Percentiles rank a stretch among this genome's conserved stretches.
These are phyloP conservation scores for Aphelinus certus DNA, from an alignment of 1,140 invertebrate genomes.

Conservation along the genomic window DNA sequence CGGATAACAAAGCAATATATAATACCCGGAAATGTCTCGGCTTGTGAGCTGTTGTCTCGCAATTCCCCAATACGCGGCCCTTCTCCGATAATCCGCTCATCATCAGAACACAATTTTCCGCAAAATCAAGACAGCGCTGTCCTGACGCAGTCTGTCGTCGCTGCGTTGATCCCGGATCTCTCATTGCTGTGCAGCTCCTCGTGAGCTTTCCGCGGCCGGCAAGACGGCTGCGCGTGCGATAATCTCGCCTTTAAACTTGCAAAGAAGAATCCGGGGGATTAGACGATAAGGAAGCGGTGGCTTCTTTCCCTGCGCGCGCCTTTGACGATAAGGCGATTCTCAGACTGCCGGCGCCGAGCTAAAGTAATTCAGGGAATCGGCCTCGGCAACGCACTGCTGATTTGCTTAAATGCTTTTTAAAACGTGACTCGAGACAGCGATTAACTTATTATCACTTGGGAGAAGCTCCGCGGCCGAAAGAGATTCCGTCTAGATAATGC, in stretches of 20 bases:
- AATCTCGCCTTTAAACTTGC: slow-evolving; percentile 49
- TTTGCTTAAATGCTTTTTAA: slow-evolving; percentile 32
- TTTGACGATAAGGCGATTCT: slow-evolving; percentile 45
- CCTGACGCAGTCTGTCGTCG: too few relatives aligned
- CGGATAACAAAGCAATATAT: too few relatives aligned
- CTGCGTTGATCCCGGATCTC: too few relatives aligned
- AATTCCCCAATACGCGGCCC: slow-evolving; percentile 6
- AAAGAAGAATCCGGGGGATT: slow-evolving; percentile 39
- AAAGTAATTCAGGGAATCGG: not conserved
- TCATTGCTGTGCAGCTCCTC: too few relatives aligned
- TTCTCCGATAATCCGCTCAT: slow-evolving; percentile 26
- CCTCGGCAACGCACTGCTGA: not conserved
- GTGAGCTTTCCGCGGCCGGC: slow-evolving; percentile 31
- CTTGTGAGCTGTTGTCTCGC: not conserved
- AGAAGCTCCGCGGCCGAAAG: not conserved
- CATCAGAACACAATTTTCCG: slow-evolving; percentile 45
- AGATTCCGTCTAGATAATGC: not conserved
- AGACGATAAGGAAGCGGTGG: slow-evolving; percentile 40
- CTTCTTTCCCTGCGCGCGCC: not conserved
- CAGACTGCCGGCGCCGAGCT: slow-evolving; percentile 18
- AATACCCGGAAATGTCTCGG: too few relatives aligned
- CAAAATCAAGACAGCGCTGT: slow-evolving; percentile 20
- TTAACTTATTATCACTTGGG: not conserved
- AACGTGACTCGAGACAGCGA: slow-evolving; percentile 6
- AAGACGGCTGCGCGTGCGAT: slow-evolving; percentile 40